Base-by-base conservation (phyloP, 2,113 vertebrate species). In the Carassius carassius region DNA sequence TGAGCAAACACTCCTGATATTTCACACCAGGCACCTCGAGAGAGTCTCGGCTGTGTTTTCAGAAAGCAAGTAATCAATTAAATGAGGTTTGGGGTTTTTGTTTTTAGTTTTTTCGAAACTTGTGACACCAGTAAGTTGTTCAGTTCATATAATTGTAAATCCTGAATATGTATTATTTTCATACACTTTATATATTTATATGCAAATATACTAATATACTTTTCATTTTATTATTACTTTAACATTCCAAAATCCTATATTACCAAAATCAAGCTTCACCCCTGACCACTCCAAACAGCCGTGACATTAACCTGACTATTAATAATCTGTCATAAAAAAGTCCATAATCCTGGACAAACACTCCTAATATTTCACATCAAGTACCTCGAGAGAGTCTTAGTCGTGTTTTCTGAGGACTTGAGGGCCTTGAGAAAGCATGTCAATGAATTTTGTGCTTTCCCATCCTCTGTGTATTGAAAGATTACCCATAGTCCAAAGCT, bases 1-100 rank as follows among this genome's bases (percentile, higher is more conserved):
- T 41, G 19, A 54, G 47, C 44, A 78, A 77, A 85, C 78, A 17
- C 69, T 84, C n/a, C 54, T 84, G 79, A 81, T 82, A 81, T 84
- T 81, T 84, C 17, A 84, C 21, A 9, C 37, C 60, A 37, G 29
- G 58, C 70, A 81, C 17, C 21, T 63, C 32, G 3, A 29, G 51
- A 49, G 47, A 44, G 5, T 67, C 25, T 51, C 32, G 21, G 25
- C 56, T n/a, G 9, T 60, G 56, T 60, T 60, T 60, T 11, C 9
- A n/a, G 56, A 58, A 58, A 58, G 56, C 19, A 58, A 58, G 56
- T 10, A 58, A 58, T 19, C 56, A 60, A 60, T 21, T 60, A 60
- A 60, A 60, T 60, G 56, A 60, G 21, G 56, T 60, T 60, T 60
- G 21, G 3, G 35, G 35, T 29, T 29, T 29, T 29, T 29, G 29